These are phyloP conservation scores for Arvicanthis niloticus DNA, from an alignment of 2,113 vertebrate species.

Conservation along the genomic window DNA sequence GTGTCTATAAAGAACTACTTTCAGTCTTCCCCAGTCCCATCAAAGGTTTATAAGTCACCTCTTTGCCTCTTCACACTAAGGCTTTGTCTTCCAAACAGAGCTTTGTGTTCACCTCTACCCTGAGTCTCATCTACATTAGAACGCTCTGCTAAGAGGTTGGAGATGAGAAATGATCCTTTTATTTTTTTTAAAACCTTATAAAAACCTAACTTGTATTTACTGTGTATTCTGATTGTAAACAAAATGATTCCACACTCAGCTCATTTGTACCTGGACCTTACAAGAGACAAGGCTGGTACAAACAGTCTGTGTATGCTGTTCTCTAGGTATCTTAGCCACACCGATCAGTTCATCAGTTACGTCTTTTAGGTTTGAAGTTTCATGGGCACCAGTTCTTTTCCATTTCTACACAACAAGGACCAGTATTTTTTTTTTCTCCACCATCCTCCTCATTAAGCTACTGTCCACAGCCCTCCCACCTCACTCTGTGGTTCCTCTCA, in stretches of 20 bases:
- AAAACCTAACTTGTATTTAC: not conserved
- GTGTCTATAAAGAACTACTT: not conserved
- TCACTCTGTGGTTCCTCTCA: not conserved
- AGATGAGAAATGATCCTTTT: not conserved
- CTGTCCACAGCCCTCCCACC: not conserved
- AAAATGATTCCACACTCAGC: not conserved
- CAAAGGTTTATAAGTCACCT: not conserved
- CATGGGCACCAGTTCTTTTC: not conserved
- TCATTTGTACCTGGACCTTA: not conserved
- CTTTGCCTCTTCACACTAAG: not conserved
- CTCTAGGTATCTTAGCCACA: not conserved
- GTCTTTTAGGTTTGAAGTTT: not conserved
- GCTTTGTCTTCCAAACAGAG: not conserved
- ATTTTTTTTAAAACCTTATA: not conserved
- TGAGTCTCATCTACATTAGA: not conserved
- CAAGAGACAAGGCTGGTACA: not conserved
- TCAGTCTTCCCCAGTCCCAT: not conserved
- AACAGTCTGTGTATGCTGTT: not conserved
- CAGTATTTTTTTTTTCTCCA: not conserved
- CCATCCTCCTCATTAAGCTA: not conserved
- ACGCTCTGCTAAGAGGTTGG: not conserved
- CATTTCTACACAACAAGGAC: not conserved
- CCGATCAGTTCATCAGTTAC: not conserved
- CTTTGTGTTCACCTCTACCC: not conserved
- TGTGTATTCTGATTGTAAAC: not conserved